Percentiles rank a stretch among this genome's conserved stretches.
phyloP scores from a whole-genome alignment of 2,113 vertebrate genomes.

The Bungarus multicinctus region DNA sequence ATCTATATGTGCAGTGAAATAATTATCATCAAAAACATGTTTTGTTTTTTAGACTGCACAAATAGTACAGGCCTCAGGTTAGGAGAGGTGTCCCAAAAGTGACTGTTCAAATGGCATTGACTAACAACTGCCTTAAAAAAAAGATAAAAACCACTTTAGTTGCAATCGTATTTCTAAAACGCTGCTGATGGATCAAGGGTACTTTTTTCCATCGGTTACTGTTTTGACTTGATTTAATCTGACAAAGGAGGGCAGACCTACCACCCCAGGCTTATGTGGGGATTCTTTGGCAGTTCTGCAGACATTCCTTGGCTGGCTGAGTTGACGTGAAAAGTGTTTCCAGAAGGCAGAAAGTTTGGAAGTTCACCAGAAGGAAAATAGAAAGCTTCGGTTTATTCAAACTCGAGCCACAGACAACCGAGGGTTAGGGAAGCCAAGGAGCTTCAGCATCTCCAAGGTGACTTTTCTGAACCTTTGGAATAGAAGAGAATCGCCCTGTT shows the following conservation, averaged over 20 bases:
- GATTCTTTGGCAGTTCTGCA: neutral
- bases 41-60: neutral
- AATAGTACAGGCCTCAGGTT: too few relatives aligned
- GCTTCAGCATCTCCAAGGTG: conserved; percentile 27
- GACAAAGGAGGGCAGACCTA: neutral
- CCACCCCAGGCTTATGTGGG: neutral
- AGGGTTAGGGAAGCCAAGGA: conserved; percentile 27
- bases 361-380: neutral
- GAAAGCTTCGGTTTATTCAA: conserved; percentile 51
- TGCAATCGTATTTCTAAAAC: neutral
- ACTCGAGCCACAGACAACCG: conserved; percentile 27
- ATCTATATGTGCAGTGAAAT: neutral
- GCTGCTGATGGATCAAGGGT: neutral
- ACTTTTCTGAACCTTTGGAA: conserved; percentile 27
- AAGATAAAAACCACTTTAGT: neutral
- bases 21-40: neutral
- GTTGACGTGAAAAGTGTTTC: neutral
- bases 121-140: neutral
- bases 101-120: neutral
- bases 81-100: neutral
- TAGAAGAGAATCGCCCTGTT: conserved; percentile 13
- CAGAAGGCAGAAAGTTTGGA: neutral
- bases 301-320: neutral
- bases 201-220: neutral
- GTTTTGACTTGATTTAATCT: neutral